Base-by-base conservation (phyloP, 2,888 invertebrate species). In the Automeris io region DNA sequence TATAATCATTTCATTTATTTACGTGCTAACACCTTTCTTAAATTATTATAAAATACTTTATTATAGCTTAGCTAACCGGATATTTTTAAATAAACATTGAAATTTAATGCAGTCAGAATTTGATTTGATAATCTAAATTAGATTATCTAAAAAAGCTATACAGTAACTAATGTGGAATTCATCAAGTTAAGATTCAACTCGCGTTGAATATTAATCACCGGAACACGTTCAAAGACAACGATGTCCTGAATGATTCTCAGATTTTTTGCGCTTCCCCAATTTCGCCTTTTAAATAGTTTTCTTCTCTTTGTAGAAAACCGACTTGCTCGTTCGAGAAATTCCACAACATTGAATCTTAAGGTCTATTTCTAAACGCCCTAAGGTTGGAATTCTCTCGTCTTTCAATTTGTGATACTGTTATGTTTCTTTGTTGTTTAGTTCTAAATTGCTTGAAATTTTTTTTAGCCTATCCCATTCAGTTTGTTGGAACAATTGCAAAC, bases 401-500 rank as follows among this genome's bases (percentile, higher is more conserved):
- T 41, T 13, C 16, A 22, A 23, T 44, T 46, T 45, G 43, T 42
- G 48, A 48, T 44, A 32, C 37, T 43, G 45, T 37, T 45, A 32
- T 32, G 39, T 45, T 46, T 47, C 43, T 41, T 48, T 51, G 51
- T 49, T 47, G 45, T 49, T 60, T 60, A 55, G 57, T 57, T 55
- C 50, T 61, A 55, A 60, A 57, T 68, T 44, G 57, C 46, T 56
- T 59, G 57, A 54, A 56, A 61, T 61, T 53, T 35, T 45, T 45
- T 53, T 49, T 49, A 16, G 44, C 26, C 18, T 46, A 49, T 54
- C 54, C 53, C 55, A 49, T 60, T 48, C 52, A 50, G 55, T 57
- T 54, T 60, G 59, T 61, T 64, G 47, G 56, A 68, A 56, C 64
- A 62, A 64, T 70, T 66, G 72, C 71, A 64, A 74, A 71, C 70